Conservation (phyloP, 1,140 invertebrate species). For the Microplitis mediator region DNA sequence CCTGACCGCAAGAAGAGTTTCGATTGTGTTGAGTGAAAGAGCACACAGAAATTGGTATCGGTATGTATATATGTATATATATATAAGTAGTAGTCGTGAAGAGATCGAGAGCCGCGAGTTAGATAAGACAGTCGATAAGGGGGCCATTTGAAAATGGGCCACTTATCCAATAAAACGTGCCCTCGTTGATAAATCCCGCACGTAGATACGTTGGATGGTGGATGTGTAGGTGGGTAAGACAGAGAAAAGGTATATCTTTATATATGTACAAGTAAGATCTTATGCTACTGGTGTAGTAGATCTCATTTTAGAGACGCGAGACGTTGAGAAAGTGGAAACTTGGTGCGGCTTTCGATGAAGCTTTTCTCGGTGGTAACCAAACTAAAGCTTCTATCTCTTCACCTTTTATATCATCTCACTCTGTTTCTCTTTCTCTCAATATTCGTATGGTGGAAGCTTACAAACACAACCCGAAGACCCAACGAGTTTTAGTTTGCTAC, state of each 20-base stretch:
- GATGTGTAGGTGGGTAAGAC: neutral
- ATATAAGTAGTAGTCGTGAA: neutral
- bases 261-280: neutral
- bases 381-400: too few species aligned
- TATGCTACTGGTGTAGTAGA: neutral
- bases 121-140: constrained; percentile 32
- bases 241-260: neutral
- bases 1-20: neutral
- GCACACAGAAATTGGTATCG: neutral
- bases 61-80: neutral
- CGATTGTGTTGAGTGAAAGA: neutral
- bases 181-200: constrained; percentile 36
- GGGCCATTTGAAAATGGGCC: constrained; percentile 35
- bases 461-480: neutral
- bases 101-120: constrained; percentile 15
- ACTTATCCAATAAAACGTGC: constrained; percentile 39
- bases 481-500: neutral
- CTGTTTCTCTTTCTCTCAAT: neutral
- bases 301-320: constrained; percentile 15
- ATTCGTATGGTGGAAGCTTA: neutral
- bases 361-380: neutral
- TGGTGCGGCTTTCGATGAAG: constrained; percentile 5
- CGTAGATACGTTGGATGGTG: constrained; percentile 26
- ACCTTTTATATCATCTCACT: too few species aligned
- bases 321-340: constrained; percentile 16